Base-by-base conservation (phyloP, 2,113 vertebrate species). In the Lepisosteus osseus region DNA sequence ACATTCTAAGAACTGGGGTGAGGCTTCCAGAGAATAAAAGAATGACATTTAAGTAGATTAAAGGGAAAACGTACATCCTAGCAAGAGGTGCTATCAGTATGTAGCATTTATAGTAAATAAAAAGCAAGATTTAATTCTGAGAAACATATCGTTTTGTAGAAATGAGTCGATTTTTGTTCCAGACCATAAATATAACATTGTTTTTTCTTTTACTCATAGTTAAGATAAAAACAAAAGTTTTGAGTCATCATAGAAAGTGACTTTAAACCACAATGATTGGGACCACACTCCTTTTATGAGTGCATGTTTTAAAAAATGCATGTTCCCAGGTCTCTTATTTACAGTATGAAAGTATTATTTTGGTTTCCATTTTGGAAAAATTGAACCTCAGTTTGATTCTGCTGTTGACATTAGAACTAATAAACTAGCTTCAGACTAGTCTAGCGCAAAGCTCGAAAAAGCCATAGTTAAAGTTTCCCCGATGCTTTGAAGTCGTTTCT, bases 1-100 rank as follows among this genome's bases (percentile, higher is more conserved):
- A 80, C 84, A 72, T 94, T 94, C 93, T 93, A 88, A 87, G 93
- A 94, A 94, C 84, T 81, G 85, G 88, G 87, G 87, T 40, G 69
- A 77, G 82, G 86, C 84, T 86, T 88, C 78, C 59, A 65, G 62
- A 75, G 73, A 82, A 73, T 76, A 72, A 71, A 86, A 86, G 90
- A 51, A 44, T 75, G 73, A 70, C 73, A 75, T 75, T 75, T 75
- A 70, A 70, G 17, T 51, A 75, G 68, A 74, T 70, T 65, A 54
- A 66, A 72, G 61, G 66, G 45, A 67, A 67, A 70, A 67, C 61
- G 57, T 47, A 55, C 47, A 74, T 65, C 17, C 12, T 44, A 61
- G 45, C 68, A 43, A 40, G 7, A 17, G 51, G 12, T 29, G 29
- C 56, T 6, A 29, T 14, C 14, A 51, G 14, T 5, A n/a, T 62